A percentile compares a stretch with the other conserved stretches of the same genome.
phyloP scores from a whole-genome alignment of 2,113 vertebrate genomes.

The Onychostoma macrolepis region DNA sequence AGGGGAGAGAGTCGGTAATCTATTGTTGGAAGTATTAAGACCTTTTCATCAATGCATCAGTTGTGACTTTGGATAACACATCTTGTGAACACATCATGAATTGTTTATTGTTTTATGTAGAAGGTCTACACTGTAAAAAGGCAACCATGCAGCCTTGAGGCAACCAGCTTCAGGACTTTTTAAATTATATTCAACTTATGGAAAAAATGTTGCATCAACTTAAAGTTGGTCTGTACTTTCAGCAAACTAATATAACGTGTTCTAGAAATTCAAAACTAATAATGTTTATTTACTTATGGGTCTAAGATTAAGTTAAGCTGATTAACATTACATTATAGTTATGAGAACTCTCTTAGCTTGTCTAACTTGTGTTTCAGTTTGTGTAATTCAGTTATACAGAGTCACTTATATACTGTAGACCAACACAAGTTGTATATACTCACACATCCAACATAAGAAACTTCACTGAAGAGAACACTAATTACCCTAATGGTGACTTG shows the following conservation, averaged over 20 bases:
- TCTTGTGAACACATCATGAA: background rate
- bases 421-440: background rate
- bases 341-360: background rate
- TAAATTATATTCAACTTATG: background rate
- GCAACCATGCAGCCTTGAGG: no score
- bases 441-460: background rate
- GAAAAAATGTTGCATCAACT: background rate
- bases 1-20: slow-evolving; percentile 32
- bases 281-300: background rate
- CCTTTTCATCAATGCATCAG: background rate
- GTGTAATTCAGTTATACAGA: background rate
- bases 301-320: background rate
- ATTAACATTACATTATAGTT: background rate
- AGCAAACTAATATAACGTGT: background rate
- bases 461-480: background rate
- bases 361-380: background rate
- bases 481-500: background rate
- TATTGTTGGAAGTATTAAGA: background rate
- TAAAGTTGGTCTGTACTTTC: no score
- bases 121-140: background rate
- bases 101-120: background rate
- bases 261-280: background rate
- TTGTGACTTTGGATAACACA: background rate
- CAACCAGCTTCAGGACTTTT: background rate
- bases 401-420: background rate